These are phyloP conservation scores for Triplophysa tibetana DNA, from an alignment of 2,113 vertebrate genomes.

Conservation along the genomic window DNA sequence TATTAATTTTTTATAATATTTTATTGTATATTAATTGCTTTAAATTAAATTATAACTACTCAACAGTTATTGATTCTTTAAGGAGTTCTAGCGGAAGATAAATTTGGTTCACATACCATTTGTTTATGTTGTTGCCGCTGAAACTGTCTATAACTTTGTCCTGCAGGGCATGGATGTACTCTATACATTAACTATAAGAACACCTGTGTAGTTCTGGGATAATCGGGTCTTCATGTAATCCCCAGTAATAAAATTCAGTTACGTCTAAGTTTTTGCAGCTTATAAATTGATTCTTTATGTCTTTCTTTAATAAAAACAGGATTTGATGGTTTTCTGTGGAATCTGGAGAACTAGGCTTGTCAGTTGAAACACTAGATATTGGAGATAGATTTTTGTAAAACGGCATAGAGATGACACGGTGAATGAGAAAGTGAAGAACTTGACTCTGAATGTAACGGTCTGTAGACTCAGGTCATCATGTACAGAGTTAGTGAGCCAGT, in stretches of 20 bases:
- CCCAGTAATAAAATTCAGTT: constrained; percentile 61
- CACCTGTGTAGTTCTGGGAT: constrained; percentile 2
- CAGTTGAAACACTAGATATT: neutral
- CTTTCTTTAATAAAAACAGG: constrained; percentile 71
- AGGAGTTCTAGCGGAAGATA: too few relatives aligned
- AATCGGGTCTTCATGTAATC: constrained; percentile 25
- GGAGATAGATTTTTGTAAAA: neutral
- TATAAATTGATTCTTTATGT: constrained; percentile 65
- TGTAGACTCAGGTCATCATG: too few relatives aligned
- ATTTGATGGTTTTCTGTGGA: constrained; percentile 52
- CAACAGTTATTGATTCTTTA: too few relatives aligned
- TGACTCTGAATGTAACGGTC: too few relatives aligned
- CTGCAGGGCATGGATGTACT: constrained; percentile 3
- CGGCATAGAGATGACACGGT: too few relatives aligned
- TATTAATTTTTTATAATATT: too few relatives aligned
- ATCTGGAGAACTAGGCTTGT: neutral
- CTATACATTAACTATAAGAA: neutral
- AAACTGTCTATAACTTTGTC: neutral
- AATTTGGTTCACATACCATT: too few relatives aligned
- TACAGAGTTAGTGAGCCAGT: too few relatives aligned
- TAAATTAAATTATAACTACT: too few relatives aligned
- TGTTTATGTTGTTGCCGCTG: too few relatives aligned
- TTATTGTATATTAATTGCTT: too few relatives aligned
- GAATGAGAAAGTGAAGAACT: too few relatives aligned
- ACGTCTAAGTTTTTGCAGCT: constrained; percentile 59